Percentiles rank a stretch among this genome's conserved stretches.
Evolutionary conservation across 1,140 invertebrate genomes (phyloP).

Genomic region (Vanessa atalanta): DNA sequence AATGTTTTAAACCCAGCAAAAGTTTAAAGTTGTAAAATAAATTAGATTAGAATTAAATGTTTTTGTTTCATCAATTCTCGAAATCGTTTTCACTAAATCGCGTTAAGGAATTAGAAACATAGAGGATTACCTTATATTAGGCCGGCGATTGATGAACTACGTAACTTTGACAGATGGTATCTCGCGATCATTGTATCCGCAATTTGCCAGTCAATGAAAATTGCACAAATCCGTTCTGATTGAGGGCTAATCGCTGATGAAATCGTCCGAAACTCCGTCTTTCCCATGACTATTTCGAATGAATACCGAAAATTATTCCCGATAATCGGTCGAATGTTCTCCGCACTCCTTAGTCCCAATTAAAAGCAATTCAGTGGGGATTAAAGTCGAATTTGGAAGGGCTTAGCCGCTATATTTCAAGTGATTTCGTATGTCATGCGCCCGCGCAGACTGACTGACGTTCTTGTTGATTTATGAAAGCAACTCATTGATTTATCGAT

Average conservation of each 20-base stretch:
- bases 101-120: conserved; percentile 16
- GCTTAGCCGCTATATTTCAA: conserved; percentile 65
- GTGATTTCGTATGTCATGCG: conserved; percentile 62
- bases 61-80: background rate
- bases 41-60: conserved; percentile 3
- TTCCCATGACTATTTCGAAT: conserved; percentile 75
- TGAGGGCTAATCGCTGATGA: conserved; percentile 67
- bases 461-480: conserved; percentile 60
- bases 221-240: conserved; percentile 71
- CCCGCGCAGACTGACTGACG: conserved; percentile 55
- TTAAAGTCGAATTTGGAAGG: conserved; percentile 70
- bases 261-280: conserved; percentile 52
- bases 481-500: conserved; percentile 62
- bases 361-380: conserved; percentile 70
- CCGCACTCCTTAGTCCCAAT: conserved; percentile 67
- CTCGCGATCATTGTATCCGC: conserved; percentile 37
- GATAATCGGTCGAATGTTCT: conserved; percentile 55
- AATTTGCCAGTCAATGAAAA: conserved; percentile 79
- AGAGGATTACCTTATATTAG: conserved; percentile 35
- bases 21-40: background rate
- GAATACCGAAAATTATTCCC: conserved; percentile 63
- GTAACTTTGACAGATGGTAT: conserved; percentile 51
- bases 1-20: no score
- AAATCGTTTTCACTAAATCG: background rate
- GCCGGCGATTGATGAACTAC: conserved; percentile 25